Percentiles rank a stretch among this genome's conserved stretches.
These are phyloP conservation scores for Eublepharis macularius DNA, from an alignment of 2,113 vertebrate species.

Conservation along the genomic window DNA sequence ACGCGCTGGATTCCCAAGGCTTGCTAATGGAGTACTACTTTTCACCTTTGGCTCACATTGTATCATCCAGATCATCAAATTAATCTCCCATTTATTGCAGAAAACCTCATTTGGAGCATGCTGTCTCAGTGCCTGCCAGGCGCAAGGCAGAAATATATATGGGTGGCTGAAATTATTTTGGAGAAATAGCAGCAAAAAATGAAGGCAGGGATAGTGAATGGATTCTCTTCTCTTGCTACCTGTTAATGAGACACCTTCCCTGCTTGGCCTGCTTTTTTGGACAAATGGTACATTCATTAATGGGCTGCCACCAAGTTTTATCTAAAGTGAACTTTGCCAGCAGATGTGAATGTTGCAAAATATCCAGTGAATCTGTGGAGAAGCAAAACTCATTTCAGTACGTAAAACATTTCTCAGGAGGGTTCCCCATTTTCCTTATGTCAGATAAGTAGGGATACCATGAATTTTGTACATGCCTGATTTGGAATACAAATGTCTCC, in stretches of 20 bases:
- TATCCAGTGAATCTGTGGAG: not conserved
- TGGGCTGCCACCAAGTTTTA: not conserved
- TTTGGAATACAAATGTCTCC: no score
- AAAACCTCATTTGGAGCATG: not conserved
- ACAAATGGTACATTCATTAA: not conserved
- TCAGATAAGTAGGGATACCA: not conserved
- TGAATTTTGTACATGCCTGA: no score
- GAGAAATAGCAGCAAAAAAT: not conserved
- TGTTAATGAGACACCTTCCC: not conserved
- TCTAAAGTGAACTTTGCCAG: not conserved
- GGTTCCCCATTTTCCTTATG: not conserved
- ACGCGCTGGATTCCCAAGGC: not conserved
- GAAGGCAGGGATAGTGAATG: not conserved
- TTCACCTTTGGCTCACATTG: not conserved
- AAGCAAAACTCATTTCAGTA: not conserved
- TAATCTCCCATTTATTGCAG: not conserved
- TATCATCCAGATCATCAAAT: not conserved
- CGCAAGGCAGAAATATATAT: not conserved
- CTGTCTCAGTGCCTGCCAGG: not conserved
- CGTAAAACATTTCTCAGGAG: not conserved
- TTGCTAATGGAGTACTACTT: not conserved
- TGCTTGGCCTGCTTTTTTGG: not conserved
- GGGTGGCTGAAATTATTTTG: not conserved
- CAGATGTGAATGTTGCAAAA: not conserved
- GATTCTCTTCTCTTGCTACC: rapidly evolving